Evolutionary conservation across 2,113 vertebrate genomes (phyloP).

Genomic region (Epinephelus moara): DNA sequence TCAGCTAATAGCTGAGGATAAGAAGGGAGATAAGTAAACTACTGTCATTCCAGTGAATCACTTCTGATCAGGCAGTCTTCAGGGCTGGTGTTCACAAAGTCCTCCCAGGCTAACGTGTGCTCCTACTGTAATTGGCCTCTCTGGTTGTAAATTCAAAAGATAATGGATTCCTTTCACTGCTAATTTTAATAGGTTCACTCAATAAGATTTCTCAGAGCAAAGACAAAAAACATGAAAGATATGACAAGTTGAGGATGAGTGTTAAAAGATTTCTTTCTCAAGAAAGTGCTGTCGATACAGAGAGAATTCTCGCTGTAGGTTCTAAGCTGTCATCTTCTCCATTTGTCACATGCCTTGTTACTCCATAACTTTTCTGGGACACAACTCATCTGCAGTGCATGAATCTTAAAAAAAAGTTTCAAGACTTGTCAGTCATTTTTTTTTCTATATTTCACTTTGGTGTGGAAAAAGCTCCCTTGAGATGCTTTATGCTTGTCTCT

Average conservation of each 20-base stretch:
- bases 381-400: slow-evolving; percentile 15
- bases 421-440: slow-evolving; percentile 2
- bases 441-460: background rate
- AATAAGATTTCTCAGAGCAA: slow-evolving; percentile 1
- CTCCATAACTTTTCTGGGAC: slow-evolving; percentile 25
- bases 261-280: slow-evolving; percentile 5
- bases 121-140: slow-evolving; percentile 22
- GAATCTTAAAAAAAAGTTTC: slow-evolving; percentile 17
- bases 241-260: slow-evolving; percentile 19
- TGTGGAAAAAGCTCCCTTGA: slow-evolving; percentile 1
- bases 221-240: slow-evolving; percentile 11
- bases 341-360: slow-evolving; percentile 35
- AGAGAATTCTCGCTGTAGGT: slow-evolving; percentile 10
- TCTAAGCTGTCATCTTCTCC: slow-evolving; percentile 5
- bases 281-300: slow-evolving; percentile 12
- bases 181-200: slow-evolving; percentile 28
- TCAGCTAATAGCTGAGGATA: background rate
- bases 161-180: slow-evolving; percentile 18
- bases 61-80: slow-evolving; percentile 19
- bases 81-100: slow-evolving; percentile 20
- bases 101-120: background rate
- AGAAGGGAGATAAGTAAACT: background rate
- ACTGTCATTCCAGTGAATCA: background rate
- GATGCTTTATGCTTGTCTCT: slow-evolving; percentile 10
- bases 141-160: slow-evolving; percentile 21